Evolutionary conservation across 1,140 invertebrate genomes (phyloP), one percentile per base, ranked within the genome.

Genomic region (Chrysomallon squamiferum): DNA sequence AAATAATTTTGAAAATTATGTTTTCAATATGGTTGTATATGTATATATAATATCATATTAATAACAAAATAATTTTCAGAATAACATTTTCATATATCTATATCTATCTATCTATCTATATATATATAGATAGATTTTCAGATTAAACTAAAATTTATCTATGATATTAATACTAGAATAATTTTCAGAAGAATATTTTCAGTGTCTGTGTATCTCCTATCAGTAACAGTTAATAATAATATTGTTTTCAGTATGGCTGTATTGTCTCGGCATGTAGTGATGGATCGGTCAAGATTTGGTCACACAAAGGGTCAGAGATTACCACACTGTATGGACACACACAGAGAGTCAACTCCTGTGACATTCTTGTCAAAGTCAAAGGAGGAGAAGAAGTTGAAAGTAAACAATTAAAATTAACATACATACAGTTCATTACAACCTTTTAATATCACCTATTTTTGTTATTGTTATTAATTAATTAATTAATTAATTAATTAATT

Each of bases 321-420:
- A 84, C 84, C n/a, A 83, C 83, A 7, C 70, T 86, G 20, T 73
- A 77, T 58, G 84, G 82, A 41, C 84, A 85, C 56, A 74, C 67
- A 30, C 73, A 77, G 59, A 68, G 81, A 49, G 82, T 78, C 25
- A 84, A 81, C 61, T 72, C 68, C 20, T 84, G 83, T 75, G 83
- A 84, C 66, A 74, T 85, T 9, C 72, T 71, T 38, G 76, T 85
- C 60, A 76, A 73, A 47, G 57, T 76, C 35, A 62, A 56, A n/a
- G 54, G 68, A 30, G 38, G 59, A 43, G 29, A 62, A 20, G 7
- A 15, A 27, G 27, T 50, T 58, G 57, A 66, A 59, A 27, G 25
- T 54, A 49, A 52, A 56, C 54, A 50, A 18, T 38, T 57, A 30
- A 13, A 57, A 15, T 52, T 9, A 9, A 52, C 25, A 52, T 9